Evolutionary conservation across 2,113 vertebrate species (phyloP), one percentile per base, ranked within the genome.

Genomic region (Oriolus oriolus): DNA sequence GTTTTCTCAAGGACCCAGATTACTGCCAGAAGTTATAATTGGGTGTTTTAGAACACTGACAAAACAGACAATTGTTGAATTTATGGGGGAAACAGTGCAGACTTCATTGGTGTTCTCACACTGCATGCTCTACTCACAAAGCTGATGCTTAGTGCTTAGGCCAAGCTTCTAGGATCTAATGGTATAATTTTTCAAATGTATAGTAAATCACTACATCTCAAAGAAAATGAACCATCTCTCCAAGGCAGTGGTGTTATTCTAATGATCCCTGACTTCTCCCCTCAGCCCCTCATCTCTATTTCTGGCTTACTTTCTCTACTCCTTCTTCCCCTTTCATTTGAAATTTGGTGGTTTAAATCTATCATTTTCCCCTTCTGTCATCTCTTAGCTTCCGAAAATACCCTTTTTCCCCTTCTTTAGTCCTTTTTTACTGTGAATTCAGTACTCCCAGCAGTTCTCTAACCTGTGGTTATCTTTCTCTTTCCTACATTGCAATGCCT

Each of bases 321-420:
- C 53, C 47, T 87, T 11, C 14, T 52, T 93, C 91, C 16, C 37
- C 18, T 84, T 77, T 85, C 39, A 56, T 73, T 68, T 87, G 61
- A 81, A 94, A 91, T 89, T 35, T 31, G 16, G 15, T 75, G 56
- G 24, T 6, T 66, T 93, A 60, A 89, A 64, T 78, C 60, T 47
- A 63, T 33, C 5, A 79, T 83, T 79, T 85, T 42, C 31, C 22
- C 60, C 24, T 44, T 64, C 15, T 35, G 33, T 52, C 49, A 89
- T 63, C 35, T 70, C 52, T 89, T 52, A 69, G 53, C 71, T 84
- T 75, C 37, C 49, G 47, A 94, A 94, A 96, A 84, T 13, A 89
- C 7, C 7, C 7, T 28, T 89, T 84, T 37, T 12, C 11, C 24
- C 47, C 42, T 56, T 47, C 47, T 66, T 45, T 13, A 60, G 42